Percentiles rank a stretch among this genome's conserved stretches.
These are phyloP conservation scores for Hedychridium roseum DNA, from an alignment of 2,888 invertebrate genomes.

Conservation along the genomic window DNA sequence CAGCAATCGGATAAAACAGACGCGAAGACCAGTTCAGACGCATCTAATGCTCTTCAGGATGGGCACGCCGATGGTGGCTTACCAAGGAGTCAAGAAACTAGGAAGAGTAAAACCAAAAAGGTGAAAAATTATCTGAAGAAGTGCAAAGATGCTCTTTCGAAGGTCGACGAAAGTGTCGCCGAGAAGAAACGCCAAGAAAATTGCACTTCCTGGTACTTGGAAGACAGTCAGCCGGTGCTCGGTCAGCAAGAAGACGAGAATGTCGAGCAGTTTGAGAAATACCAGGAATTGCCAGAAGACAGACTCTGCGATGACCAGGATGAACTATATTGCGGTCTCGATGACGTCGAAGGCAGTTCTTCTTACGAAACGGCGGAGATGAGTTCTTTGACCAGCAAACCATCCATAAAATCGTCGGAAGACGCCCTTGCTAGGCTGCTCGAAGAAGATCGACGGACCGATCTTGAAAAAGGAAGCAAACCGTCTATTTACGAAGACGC, in stretches of 20 bases:
- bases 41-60: too few species aligned
- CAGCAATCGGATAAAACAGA: slow-evolving; percentile 19
- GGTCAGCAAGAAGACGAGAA: slow-evolving; percentile 27
- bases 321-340: too few species aligned
- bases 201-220: slow-evolving; percentile 51
- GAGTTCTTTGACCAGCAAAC: too few species aligned
- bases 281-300: slow-evolving; percentile 18
- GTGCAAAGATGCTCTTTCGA: slow-evolving; percentile 66
- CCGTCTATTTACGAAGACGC: slow-evolving; percentile 49
- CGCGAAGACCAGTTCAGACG: slow-evolving; percentile 20
- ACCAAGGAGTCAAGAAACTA: slow-evolving; percentile 60
- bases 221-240: slow-evolving; percentile 28
- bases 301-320: slow-evolving; percentile 22
- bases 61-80: slow-evolving; percentile 38
- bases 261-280: slow-evolving; percentile 21
- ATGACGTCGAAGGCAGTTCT: too few species aligned
- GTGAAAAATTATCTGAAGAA: slow-evolving; percentile 67
- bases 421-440: slow-evolving; percentile 22
- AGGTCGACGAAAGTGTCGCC: slow-evolving; percentile 44
- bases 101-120: slow-evolving; percentile 67
- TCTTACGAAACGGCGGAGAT: too few species aligned
- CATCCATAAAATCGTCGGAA: too few species aligned
- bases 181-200: slow-evolving; percentile 48
- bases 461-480: slow-evolving; percentile 30
- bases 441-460: slow-evolving; percentile 19